These are phyloP conservation scores for Cyclargus thomasi DNA, from an alignment of 1,140 invertebrate genomes.

Conservation along the genomic window DNA sequence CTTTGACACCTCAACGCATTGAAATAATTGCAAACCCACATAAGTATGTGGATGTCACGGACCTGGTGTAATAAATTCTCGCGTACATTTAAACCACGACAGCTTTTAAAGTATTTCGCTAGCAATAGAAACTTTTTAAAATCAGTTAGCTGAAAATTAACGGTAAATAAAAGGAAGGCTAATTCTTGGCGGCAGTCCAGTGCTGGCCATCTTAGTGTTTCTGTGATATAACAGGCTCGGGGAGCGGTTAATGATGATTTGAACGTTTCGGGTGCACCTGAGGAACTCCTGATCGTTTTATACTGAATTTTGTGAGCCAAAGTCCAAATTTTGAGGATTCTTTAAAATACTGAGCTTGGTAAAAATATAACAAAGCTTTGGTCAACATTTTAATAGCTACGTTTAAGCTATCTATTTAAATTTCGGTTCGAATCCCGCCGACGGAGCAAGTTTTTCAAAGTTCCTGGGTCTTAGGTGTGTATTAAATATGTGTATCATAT, in stretches of 20 bases:
- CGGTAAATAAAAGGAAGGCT: background rate
- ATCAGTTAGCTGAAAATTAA: constrained; percentile 8
- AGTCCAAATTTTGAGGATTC: no score
- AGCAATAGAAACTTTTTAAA: background rate
- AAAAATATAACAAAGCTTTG: no score
- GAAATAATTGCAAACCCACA: no score
- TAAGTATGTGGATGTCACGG: background rate
- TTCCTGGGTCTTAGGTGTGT: no score
- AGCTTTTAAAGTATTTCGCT: background rate
- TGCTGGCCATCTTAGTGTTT: background rate
- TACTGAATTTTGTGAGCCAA: background rate
- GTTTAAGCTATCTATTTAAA: no score
- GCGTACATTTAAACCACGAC: background rate
- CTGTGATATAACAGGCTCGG: background rate
- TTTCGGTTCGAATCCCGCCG: no score
- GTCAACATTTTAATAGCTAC: no score
- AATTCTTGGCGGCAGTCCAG: background rate
- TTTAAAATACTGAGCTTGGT: no score
- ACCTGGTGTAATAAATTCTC: constrained; percentile 3
- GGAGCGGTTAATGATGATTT: background rate
- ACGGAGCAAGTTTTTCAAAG: no score
- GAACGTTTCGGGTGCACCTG: background rate
- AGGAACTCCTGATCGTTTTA: background rate
- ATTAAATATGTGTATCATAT: no score
- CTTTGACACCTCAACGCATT: no score